Percentiles rank a stretch among this genome's conserved stretches.
phyloP scores from a whole-genome alignment of 2,797 vertebrate species.

The Enoplosus armatus region DNA sequence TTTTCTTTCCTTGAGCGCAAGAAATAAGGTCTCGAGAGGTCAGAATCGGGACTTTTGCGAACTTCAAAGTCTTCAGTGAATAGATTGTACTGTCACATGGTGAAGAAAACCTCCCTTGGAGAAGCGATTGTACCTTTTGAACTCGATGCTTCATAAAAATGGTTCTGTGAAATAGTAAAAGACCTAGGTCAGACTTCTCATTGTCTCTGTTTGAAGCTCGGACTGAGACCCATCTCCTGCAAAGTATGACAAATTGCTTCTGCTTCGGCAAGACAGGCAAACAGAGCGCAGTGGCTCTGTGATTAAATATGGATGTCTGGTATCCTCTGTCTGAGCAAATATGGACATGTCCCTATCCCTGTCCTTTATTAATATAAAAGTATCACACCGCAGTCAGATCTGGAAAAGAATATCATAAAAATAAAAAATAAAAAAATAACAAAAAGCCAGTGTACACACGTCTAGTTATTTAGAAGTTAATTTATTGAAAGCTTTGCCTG shows the following conservation, averaged over 20 bases:
- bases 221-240: constrained; percentile 60
- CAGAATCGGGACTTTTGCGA: constrained; percentile 43
- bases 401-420: background rate
- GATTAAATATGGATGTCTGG: constrained; percentile 60
- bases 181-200: constrained; percentile 62
- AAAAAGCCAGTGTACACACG: background rate
- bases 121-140: constrained; percentile 60
- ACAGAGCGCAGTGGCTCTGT: constrained; percentile 36
- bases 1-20: background rate
- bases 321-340: constrained; percentile 60
- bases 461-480: constrained; percentile 42
- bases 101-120: constrained; percentile 39
- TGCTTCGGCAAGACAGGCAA: constrained; percentile 55
- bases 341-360: constrained; percentile 47
- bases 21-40: constrained; percentile 30
- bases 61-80: constrained; percentile 52
- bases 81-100: constrained; percentile 62
- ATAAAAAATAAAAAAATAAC: background rate
- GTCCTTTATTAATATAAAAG: constrained; percentile 51
- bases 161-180: constrained; percentile 49
- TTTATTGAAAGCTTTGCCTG: constrained; percentile 49
- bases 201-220: constrained; percentile 61
- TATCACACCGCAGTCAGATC: constrained; percentile 3
- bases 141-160: constrained; percentile 59
- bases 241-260: constrained; percentile 74